These are phyloP conservation scores for Hermaeophaga mercurialis DNA, from an alignment of 2,888 invertebrate genomes.

Conservation along the genomic window DNA sequence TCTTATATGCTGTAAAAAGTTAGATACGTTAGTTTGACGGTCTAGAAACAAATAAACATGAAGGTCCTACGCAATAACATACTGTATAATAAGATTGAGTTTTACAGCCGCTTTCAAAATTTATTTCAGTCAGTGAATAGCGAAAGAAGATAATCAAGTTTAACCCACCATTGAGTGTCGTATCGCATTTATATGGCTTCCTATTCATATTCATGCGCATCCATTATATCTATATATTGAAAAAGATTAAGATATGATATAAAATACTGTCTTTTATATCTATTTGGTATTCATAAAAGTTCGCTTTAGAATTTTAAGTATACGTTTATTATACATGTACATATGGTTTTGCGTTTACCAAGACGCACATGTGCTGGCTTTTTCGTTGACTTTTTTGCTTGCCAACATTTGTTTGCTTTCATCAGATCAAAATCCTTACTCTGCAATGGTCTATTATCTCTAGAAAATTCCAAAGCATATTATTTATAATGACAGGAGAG, in stretches of 20 bases:
- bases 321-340: constrained; percentile 29
- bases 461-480: neutral
- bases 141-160: constrained; percentile 23
- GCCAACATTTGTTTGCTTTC: constrained; percentile 18
- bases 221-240: constrained; percentile 25
- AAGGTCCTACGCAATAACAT: constrained; percentile 11
- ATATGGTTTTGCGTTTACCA: constrained; percentile 40
- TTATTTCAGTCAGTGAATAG: constrained; percentile 20
- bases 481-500: neutral
- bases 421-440: neutral
- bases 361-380: constrained; percentile 33
- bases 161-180: constrained; percentile 23
- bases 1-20: neutral
- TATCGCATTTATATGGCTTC: constrained; percentile 9
- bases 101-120: constrained; percentile 22
- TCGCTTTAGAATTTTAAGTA: constrained; percentile 36
- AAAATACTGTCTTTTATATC: constrained; percentile 29
- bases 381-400: constrained; percentile 22
- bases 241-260: constrained; percentile 33
- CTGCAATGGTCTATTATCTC: constrained; percentile 1
- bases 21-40: neutral
- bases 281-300: constrained; percentile 30
- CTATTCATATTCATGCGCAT: constrained; percentile 26
- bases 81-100: constrained; percentile 18
- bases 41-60: constrained; percentile 16